Conservation (phyloP, 2,888 invertebrate species). For the Helobdella robusta region DNA sequence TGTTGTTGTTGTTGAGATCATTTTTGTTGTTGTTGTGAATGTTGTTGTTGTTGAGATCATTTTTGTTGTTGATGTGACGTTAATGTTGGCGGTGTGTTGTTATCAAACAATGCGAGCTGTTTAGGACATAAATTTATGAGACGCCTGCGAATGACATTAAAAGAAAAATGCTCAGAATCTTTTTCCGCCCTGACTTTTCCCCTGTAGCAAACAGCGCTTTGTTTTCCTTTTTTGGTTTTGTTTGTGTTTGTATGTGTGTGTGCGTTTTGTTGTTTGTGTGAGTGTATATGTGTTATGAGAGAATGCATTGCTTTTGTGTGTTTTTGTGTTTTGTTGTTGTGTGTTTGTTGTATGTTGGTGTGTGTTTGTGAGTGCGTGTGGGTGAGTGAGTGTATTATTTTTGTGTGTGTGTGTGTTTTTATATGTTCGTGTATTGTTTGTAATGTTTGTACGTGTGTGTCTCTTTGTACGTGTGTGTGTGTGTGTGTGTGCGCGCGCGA, state of each 20-base stretch:
- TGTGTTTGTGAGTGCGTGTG: slow-evolving; percentile 17
- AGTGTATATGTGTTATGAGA: slow-evolving; percentile 16
- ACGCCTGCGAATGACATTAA: no score
- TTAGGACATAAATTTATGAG: no score
- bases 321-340: slow-evolving; percentile 13
- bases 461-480: slow-evolving; percentile 15
- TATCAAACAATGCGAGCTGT: no score
- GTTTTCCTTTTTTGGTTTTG: no score
- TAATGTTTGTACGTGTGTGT: slow-evolving; percentile 14
- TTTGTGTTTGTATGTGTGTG: slow-evolving; percentile 13
- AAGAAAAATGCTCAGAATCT: no score
- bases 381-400: slow-evolving; percentile 13
- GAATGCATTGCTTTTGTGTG: slow-evolving; percentile 15
- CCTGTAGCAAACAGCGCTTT: no score
- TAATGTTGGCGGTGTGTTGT: no score
- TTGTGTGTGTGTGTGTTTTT: slow-evolving; percentile 17
- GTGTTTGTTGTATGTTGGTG: slow-evolving; percentile 16
- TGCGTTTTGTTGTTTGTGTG: slow-evolving; percentile 13
- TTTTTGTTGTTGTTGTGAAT: no score
- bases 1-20: no score
- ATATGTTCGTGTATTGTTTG: slow-evolving; percentile 6
- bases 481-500: slow-evolving; percentile 15
- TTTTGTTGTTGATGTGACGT: no score
- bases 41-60: no score
- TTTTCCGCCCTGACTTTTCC: no score